Base-by-base conservation (phyloP, 2,888 invertebrate species). In the Druceiella hillmani region DNA sequence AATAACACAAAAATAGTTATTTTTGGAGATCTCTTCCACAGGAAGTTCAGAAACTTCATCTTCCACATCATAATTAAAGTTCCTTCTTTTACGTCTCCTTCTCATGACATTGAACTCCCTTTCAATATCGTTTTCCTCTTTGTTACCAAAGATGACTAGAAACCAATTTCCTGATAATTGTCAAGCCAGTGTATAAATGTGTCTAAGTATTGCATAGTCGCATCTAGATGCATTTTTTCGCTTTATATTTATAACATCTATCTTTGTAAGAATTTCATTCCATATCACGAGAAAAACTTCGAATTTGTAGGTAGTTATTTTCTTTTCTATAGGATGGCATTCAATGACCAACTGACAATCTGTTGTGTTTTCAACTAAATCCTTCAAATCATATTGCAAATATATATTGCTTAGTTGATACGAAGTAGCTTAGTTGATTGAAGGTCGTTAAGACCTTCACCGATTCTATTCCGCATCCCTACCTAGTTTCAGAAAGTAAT, bases 31-130 rank as follows among this genome's bases (percentile, higher is more conserved):
- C 17, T 32, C 33, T 38, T 44, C 36, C 36, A 41, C 37, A 43
- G n/a, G 33, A 37, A 43, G 39, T 43, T 43, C 37, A 47, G 33
- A 45, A 45, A 38, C 43, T 48, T 48, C 43, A 48, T 47, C 45
- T 45, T 48, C 42, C 38, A 45, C 46, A 47, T 47, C 46, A 48
- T 48, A 47, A 47, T 43, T 36, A 44, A 46, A 44, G 41, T 40
- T 36, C 41, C 42, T 37, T 42, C 38, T 42, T 38, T 42, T 38
- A 36, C 31, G 41, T 41, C 39, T 33, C 36, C 39, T 40, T 41
- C 40, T 38, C 36, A 42, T 38, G n/a, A n/a, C n/a, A n/a, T n/a
- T n/a, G n/a, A n/a, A n/a, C n/a, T n/a, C 13, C 12, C 28, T 28
- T 17, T 27, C 35, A 35, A 26, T 26, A n/a, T n/a, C n/a, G n/a